These are phyloP conservation scores for Panzeria rudis DNA, from an alignment of 2,888 invertebrate species.

Conservation along the genomic window DNA sequence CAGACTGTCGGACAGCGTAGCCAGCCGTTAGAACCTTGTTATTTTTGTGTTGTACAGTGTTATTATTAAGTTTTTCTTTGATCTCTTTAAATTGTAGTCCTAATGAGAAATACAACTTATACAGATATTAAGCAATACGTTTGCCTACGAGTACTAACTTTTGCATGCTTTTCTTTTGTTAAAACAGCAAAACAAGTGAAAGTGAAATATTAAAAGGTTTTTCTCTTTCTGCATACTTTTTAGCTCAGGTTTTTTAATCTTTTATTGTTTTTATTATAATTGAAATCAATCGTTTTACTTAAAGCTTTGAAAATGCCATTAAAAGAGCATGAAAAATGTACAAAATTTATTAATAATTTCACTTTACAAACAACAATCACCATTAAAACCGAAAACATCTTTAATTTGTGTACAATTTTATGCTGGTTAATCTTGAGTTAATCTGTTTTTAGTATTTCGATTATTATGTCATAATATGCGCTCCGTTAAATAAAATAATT, in stretches of 20 bases:
- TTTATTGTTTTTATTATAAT: constrained; percentile 20
- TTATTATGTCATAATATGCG: constrained; percentile 28
- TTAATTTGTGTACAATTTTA: constrained; percentile 45
- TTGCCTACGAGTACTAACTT: no score
- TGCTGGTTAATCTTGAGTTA: constrained; percentile 27
- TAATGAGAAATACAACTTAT: no score
- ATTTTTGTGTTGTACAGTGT: no score
- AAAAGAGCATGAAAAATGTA: neutral
- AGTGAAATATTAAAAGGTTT: constrained; percentile 45
- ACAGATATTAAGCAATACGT: no score
- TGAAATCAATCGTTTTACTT: constrained; percentile 9
- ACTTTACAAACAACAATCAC: constrained; percentile 1
- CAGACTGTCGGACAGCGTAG: no score
- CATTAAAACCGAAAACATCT: neutral
- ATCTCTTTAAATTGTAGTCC: no score
- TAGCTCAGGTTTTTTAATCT: neutral
- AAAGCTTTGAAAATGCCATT: constrained; percentile 33
- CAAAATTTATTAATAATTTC: constrained; percentile 27
- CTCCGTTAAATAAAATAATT: constrained; percentile 5
- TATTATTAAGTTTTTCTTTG: no score
- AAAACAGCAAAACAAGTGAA: constrained; percentile 40
- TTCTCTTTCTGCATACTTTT: constrained; percentile 3
- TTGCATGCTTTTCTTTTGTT: no score
- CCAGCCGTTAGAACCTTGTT: no score
- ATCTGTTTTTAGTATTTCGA: neutral